Conservation (phyloP, 2,888 invertebrate genomes). For the Empis stercorea region DNA sequence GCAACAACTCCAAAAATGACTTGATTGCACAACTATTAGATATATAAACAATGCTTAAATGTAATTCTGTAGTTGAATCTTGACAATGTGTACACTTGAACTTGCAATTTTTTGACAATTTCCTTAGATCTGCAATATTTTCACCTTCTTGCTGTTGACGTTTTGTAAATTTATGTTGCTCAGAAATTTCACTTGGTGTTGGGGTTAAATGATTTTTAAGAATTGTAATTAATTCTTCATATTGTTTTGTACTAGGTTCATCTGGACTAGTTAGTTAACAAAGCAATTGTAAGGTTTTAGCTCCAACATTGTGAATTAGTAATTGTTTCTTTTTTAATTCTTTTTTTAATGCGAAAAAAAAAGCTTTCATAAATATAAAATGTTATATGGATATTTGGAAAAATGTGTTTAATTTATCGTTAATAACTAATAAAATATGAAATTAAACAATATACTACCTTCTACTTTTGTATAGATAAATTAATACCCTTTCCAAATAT, state of each 20-base stretch:
- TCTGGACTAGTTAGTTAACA: constrained; percentile 7
- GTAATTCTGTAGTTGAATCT: constrained; percentile 3
- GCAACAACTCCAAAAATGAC: no score
- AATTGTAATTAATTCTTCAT: constrained; percentile 4
- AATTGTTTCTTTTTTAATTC: constrained; percentile 3
- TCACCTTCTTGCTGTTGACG: constrained; percentile 3
- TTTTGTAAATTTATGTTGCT: constrained; percentile 6
- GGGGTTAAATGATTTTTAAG: constrained; percentile 6
- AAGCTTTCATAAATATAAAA: no score
- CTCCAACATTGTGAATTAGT: constrained; percentile 2
- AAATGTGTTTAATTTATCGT: no score
- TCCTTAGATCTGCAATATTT: constrained; percentile 6
- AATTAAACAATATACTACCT: no score
- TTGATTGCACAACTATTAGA: no score
- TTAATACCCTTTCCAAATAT: no score
- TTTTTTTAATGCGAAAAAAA: no score
- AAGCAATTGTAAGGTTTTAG: constrained; percentile 4
- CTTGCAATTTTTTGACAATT: constrained; percentile 5
- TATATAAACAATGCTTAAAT: no score
- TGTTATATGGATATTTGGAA: no score
- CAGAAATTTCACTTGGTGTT: constrained; percentile 7
- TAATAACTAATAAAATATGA: no score
- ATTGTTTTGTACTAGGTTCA: background rate
- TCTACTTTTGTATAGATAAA: no score
- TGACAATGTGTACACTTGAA: constrained; percentile 3